These are phyloP conservation scores for Hyppa rectilinea DNA, from an alignment of 2,888 invertebrate genomes.

Conservation along the genomic window DNA sequence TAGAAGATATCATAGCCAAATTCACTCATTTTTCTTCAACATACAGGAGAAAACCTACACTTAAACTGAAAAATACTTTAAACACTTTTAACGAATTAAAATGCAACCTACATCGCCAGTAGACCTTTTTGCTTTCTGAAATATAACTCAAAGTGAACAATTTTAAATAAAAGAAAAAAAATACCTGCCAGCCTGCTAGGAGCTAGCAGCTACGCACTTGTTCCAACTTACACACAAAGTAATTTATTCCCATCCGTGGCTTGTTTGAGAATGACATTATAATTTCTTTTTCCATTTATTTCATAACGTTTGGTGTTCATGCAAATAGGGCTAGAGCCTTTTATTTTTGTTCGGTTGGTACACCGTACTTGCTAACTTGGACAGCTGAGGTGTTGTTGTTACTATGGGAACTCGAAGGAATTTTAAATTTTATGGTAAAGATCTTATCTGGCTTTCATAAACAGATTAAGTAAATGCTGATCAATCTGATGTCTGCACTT, in stretches of 20 bases:
- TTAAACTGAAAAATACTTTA: too few species aligned
- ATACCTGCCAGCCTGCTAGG: background rate
- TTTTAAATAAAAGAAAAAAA: constrained; percentile 1
- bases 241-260: constrained; percentile 47
- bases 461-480: background rate
- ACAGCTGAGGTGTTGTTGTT: constrained; percentile 16
- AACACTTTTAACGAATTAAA: too few species aligned
- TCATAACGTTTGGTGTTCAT: constrained; percentile 67
- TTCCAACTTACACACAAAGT: constrained; percentile 23
- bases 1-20: too few species aligned
- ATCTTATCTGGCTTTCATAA: too few species aligned
- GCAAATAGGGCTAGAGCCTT: constrained; percentile 59
- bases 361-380: constrained; percentile 28
- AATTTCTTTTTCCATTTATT: constrained; percentile 62
- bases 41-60: too few species aligned
- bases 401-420: constrained; percentile 45
- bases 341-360: constrained; percentile 54
- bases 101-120: background rate
- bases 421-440: too few species aligned
- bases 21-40: too few species aligned
- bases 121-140: constrained; percentile 3
- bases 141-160: background rate
- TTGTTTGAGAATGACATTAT: constrained; percentile 61
- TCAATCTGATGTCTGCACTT: background rate
- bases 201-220: background rate